phyloP scores from a whole-genome alignment of 2,113 vertebrate species.

The Nestor notabilis region DNA sequence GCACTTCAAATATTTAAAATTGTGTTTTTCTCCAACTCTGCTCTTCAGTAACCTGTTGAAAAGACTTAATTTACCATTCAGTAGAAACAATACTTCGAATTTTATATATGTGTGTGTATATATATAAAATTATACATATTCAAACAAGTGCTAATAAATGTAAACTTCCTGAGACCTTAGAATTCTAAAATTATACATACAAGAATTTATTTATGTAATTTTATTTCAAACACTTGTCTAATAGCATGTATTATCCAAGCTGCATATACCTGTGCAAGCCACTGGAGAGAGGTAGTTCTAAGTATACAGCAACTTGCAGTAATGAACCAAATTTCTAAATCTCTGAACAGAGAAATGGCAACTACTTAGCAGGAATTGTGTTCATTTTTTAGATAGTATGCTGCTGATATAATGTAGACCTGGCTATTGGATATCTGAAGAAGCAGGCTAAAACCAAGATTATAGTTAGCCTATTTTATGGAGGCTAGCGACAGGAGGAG shows the following conservation, averaged over 20 bases:
- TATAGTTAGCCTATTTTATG: not conserved
- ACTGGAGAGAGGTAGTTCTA: not conserved
- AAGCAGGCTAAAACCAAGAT: not conserved
- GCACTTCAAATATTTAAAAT: not conserved
- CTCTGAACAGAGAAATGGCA: not conserved
- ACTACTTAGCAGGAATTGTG: not conserved
- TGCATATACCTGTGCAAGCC: not conserved
- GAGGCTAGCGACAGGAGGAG: not conserved
- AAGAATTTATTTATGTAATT: not conserved
- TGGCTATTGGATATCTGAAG: not conserved
- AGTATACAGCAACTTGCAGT: not conserved
- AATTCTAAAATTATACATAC: not conserved
- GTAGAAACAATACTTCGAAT: not conserved
- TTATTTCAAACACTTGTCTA: not conserved
- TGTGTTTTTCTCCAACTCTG: not conserved
- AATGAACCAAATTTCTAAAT: not conserved
- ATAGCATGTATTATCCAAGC: not conserved
- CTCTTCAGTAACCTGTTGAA: not conserved
- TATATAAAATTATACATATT: not conserved
- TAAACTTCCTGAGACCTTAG: not conserved
- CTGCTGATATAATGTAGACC: not conserved
- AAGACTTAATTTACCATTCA: not conserved
- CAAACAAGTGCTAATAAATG: not conserved
- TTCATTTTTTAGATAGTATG: not conserved
- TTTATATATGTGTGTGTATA: not conserved